Base-by-base conservation (phyloP, 2,797 vertebrate species). In the Oceanodroma leucorhoa region DNA sequence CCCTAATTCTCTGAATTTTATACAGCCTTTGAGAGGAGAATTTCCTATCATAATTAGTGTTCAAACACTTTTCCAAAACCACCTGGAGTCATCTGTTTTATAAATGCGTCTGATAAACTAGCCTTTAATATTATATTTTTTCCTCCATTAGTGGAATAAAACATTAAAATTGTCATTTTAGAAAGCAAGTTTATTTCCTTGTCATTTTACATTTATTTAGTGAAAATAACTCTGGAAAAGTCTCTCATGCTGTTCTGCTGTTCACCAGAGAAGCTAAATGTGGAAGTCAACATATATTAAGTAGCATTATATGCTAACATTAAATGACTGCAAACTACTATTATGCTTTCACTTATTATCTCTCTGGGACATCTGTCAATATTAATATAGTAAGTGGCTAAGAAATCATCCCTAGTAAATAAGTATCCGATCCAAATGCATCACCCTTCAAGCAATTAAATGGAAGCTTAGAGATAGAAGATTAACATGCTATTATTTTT, bases 351-450 rank as follows among this genome's bases (percentile, higher is more conserved):
- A 70, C 30, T 93, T 91, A 93, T 94, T 96, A 95, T 95, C 89
- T 97, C 93, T 64, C 81, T 88, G 83, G 92, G 85, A 95, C 88
- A 97, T 96, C 92, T 97, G 96, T 97, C 97, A 97, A 90, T 96
- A 97, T 96, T 97, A 97, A 96, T 97, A 77, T 32, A 57, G 58
- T 93, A 97, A 97, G 78, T 95, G 86, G 92, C 88, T 96, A 95
- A 97, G 71, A 51, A 96, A 89, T 93, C 48, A 90, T 83, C 69
- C 27, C 69, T 79, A 64, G 64, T 77, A 94, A 97, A 96, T 93
- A 96, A 96, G 18, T 85, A 93, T 90, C 83, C 93, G 62, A 94
- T 95, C 61, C 66, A 96, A 96, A 96, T 22, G 6, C 34, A 78
- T 78, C 48, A 89, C 24, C 41, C 54, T 94, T 96, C 88, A 96